Conservation (phyloP, 2,797 vertebrate genomes). For the Channallabes apus region DNA sequence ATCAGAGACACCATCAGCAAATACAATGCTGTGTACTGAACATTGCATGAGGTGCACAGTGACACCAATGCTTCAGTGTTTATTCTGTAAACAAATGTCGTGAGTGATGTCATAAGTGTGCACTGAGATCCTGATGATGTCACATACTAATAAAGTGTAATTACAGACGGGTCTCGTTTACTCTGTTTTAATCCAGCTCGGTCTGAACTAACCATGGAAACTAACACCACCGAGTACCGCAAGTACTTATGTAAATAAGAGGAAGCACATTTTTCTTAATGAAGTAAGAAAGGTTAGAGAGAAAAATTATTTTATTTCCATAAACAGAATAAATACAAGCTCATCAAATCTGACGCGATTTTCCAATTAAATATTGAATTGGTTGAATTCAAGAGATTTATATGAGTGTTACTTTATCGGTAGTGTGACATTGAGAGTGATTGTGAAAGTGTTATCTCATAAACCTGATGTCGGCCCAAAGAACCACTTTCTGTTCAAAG, state of each 20-base stretch:
- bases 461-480: background rate
- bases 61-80: background rate
- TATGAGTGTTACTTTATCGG: no score
- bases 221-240: no score
- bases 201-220: no score
- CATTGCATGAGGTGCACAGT: no score
- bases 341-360: background rate
- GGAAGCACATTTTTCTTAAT: no score
- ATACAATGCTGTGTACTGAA: background rate
- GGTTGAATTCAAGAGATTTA: no score
- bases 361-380: background rate
- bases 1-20: constrained; percentile 74
- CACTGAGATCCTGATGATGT: background rate
- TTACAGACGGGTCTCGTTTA: background rate
- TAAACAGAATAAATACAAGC: constrained; percentile 19
- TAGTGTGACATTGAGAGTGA: background rate
- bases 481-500: background rate
- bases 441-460: background rate
- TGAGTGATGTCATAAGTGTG: background rate
- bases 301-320: background rate
- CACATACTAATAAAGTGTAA: background rate
- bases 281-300: no score
- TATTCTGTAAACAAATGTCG: background rate
- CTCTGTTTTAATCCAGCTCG: background rate
- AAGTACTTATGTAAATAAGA: no score